Conservation (phyloP, 2,888 invertebrate species). For the Eristalis pertinax region DNA sequence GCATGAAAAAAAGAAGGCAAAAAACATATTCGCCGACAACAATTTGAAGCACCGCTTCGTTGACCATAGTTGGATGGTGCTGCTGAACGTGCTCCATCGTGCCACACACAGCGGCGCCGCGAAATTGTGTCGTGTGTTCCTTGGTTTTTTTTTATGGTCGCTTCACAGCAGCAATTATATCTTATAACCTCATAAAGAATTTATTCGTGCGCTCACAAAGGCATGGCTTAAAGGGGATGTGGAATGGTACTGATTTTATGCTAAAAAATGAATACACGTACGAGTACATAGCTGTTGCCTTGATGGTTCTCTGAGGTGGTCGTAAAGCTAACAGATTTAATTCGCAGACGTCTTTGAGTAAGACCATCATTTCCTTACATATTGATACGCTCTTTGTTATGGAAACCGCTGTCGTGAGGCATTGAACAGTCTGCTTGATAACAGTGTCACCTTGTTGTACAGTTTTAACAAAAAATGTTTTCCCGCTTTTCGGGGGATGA, state of each 20-base stretch:
- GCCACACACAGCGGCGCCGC: conserved; percentile 61
- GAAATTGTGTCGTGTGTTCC: conserved; percentile 16
- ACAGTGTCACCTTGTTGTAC: no score
- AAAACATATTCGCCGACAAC: conserved; percentile 1
- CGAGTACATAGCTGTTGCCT: neutral
- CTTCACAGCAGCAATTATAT: conserved; percentile 40
- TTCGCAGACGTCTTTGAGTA: no score
- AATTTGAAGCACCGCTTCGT: conserved; percentile 31
- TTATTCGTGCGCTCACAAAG: neutral
- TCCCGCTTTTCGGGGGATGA: no score
- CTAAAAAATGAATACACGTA: neutral
- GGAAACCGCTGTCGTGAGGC: no score
- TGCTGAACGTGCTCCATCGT: conserved; percentile 60
- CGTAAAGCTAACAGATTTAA: neutral
- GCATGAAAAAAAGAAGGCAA: neutral
- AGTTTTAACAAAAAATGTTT: no score
- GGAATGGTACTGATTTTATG: conserved; percentile 15
- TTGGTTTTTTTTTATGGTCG: neutral
- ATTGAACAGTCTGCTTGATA: no score
- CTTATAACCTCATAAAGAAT: conserved; percentile 36
- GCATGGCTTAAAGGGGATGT: neutral
- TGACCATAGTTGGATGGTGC: conserved; percentile 49
- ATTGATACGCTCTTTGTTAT: no score
- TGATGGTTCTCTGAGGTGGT: neutral
- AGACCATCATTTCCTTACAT: no score